Percentiles rank a stretch among this genome's conserved stretches.
These are phyloP conservation scores for Nyctalus aviator DNA, from an alignment of 2,797 vertebrate species.

Conservation along the genomic window DNA sequence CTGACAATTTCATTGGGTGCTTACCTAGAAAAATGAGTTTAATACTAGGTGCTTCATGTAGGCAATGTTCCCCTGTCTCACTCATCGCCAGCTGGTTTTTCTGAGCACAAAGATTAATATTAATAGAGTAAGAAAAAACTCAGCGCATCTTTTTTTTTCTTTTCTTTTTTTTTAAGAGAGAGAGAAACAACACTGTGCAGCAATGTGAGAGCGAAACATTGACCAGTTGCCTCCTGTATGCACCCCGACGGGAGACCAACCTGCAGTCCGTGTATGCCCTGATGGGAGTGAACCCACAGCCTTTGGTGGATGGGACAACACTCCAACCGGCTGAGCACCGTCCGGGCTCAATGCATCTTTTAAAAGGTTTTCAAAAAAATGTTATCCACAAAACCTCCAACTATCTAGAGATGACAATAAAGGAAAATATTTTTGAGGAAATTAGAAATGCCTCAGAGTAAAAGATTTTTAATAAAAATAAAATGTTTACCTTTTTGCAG, in stretches of 20 bases:
- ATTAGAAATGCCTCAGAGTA: conserved; percentile 39
- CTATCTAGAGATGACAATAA: conserved; percentile 27
- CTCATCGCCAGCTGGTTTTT: not conserved
- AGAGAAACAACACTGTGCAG: not conserved
- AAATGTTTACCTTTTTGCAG: conserved; percentile 25
- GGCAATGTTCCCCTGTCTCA: not conserved
- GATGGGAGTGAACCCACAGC: not conserved
- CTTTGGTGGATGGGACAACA: not conserved
- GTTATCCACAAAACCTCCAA: not conserved
- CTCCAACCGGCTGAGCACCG: not conserved
- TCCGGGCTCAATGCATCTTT: not conserved
- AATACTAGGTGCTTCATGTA: conserved; percentile 35
- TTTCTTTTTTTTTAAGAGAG: not conserved
- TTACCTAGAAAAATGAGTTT: conserved; percentile 9
- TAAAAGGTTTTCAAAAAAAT: conserved; percentile 43
- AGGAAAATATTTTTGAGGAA: conserved; percentile 52
- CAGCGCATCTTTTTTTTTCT: conserved; percentile 3
- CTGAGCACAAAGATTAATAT: conserved; percentile 18
- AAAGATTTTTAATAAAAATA: conserved; percentile 52
- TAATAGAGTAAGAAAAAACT: conserved; percentile 38
- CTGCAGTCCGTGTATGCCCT: not conserved
- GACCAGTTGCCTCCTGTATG: not conserved
- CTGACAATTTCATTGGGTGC: conserved; percentile 1
- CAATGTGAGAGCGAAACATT: not conserved
- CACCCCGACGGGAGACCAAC: not conserved